A percentile compares a stretch with the other conserved stretches of the same genome.
Conservation (phyloP, 2,797 vertebrate genomes). For the Erpetoichthys calabaricus region DNA sequence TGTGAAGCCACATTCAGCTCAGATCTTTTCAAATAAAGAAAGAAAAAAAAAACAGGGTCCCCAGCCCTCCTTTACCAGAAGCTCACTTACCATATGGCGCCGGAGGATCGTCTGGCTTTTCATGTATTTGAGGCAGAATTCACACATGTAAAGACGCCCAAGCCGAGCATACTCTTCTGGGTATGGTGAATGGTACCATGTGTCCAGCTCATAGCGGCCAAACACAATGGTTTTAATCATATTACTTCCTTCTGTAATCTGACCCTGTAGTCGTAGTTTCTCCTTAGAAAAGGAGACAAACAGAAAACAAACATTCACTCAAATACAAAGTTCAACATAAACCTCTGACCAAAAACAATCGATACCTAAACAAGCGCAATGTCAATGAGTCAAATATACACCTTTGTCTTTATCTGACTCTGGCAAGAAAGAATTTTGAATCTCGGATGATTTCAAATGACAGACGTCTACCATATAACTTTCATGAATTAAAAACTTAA, state of each 20-base stretch:
- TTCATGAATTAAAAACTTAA: too few species aligned
- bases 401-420: too few species aligned
- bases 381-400: too few species aligned
- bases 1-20: too few species aligned
- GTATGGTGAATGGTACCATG: slow-evolving; percentile 95
- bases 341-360: too few species aligned
- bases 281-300: slow-evolving; percentile 49
- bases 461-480: too few species aligned
- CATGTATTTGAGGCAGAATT: slow-evolving; percentile 98
- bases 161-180: slow-evolving; percentile 89
- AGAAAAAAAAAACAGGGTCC: too few species aligned
- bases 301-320: slow-evolving; percentile 2
- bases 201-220: slow-evolving; percentile 82
- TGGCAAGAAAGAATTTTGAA: too few species aligned
- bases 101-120: slow-evolving; percentile 96
- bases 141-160: slow-evolving; percentile 89
- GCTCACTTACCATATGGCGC: slow-evolving; percentile 73
- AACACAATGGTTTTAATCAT: slow-evolving; percentile 94
- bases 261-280: slow-evolving; percentile 79
- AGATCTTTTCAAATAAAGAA: too few species aligned
- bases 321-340: not conserved
- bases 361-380: too few species aligned
- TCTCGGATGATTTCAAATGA: too few species aligned
- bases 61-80: not conserved
- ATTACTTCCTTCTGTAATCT: slow-evolving; percentile 85